Evolutionary conservation across 2,113 vertebrate species (phyloP), one percentile per base, ranked within the genome.

Genomic region (Brachionichthys hirsutus): DNA sequence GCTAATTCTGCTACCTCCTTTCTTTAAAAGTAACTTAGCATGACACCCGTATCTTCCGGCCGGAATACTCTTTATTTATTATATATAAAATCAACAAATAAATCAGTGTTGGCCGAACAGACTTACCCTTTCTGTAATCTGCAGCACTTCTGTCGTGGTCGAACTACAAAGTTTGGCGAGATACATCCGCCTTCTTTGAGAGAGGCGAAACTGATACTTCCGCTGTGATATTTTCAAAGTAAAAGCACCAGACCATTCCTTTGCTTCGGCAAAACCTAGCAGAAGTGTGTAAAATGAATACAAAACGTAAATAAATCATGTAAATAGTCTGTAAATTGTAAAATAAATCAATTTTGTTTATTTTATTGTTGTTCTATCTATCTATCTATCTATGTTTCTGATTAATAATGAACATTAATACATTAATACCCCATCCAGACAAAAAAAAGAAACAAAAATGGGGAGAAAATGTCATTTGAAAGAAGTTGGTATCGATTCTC

Each of bases 211-310:
- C n/a, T n/a, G n/a, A n/a, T 1, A 7, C 46, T 44, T 63, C 72
- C 59, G 48, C 6, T 11, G 9, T 1, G 6, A 2, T 3, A 3
- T 12, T 49, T 83, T 74, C 73, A 80, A 38, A 74, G 14, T 80
- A 80, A 80, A 71, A 62, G 65, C 46, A 47, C 20, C 8, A 0
- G 4, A 7, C 9, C 10, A 10, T 38, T 10, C 36, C 9, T 38
- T 38, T 38, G 36, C 24, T 30, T 30, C 24, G 24, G 4, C 24
- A 30, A 30, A 30, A 30, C n/a, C n/a, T 30, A 30, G 24, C 4
- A 4, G 24, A 30, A 30, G 24, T 30, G 24, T 30, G 24, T 1
- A 30, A 30, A 30, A 30, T 6, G 8, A 30, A 2, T 6, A 30
- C 5, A 30, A 30, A 2, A 30, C 8, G 24, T 30, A 30, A 30